A percentile compares a stretch with the other conserved stretches of the same genome.
These are phyloP conservation scores for Phylloscopus trochilus DNA, from an alignment of 2,113 vertebrate species.

Conservation along the genomic window DNA sequence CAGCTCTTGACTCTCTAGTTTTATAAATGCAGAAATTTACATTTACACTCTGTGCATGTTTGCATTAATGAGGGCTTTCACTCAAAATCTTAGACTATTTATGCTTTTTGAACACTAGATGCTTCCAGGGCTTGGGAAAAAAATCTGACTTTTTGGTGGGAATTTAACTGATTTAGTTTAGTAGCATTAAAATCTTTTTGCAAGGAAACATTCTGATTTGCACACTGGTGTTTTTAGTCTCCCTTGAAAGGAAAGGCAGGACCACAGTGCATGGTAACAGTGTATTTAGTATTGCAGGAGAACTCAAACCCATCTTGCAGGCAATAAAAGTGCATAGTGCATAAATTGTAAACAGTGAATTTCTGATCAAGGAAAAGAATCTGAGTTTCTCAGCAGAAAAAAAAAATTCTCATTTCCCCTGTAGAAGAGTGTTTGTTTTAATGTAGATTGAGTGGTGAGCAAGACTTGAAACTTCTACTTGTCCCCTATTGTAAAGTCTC, in stretches of 20 bases:
- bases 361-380: background rate
- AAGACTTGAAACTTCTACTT: background rate
- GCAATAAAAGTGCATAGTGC: background rate
- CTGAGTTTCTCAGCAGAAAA: background rate
- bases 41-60: background rate
- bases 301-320: background rate
- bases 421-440: background rate
- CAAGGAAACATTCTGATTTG: background rate
- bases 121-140: background rate
- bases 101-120: background rate
- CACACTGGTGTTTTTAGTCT: background rate
- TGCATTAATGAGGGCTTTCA: background rate
- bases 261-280: background rate
- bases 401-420: background rate
- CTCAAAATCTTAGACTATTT: background rate
- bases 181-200: background rate
- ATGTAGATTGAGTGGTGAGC: background rate
- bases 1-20: background rate
- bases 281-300: background rate
- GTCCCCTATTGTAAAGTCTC: accelerated
- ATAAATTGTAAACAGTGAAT: background rate
- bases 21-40: background rate
- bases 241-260: background rate
- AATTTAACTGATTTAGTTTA: background rate
- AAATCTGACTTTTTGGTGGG: background rate